Evolutionary conservation across 1,140 invertebrate genomes (phyloP), one percentile per base, ranked within the genome.

Genomic region (Lasioglossum baleicum): DNA sequence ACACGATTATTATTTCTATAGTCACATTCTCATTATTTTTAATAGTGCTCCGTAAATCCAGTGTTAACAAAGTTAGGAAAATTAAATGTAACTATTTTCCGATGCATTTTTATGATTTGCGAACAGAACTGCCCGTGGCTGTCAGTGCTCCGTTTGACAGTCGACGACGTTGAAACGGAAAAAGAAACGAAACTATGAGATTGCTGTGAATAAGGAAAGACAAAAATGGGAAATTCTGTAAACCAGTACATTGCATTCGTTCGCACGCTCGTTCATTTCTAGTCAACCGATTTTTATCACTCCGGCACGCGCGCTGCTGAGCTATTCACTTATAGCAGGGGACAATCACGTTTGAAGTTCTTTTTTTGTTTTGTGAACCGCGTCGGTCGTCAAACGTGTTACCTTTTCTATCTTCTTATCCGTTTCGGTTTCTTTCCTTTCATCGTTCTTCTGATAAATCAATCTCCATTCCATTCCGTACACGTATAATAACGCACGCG

Each of bases 301-400:
- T 85, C 75, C 84, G 83, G 80, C 81, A 87, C 82, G 80, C 75
- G 82, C 80, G 87, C 75, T 87, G 81, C 81, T 84, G 81, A 87
- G 75, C 82, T 75, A 80, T 87, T 81, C 65, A 76, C 63, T 84
- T 86, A 83, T 77, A 61, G 80, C 71, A 82, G 75, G 80, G 85
- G 88, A 88, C 88, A 90, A 90, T 88, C 87, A 89, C 66, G 66
- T 87, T 87, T 67, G 82, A 80, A 7, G n/a, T n/a, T 8, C 20
- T n/a, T 58, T 58, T 20, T n/a, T 58, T 7, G 7, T 8, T 58
- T 58, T 8, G 17, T 70, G 71, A 68, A 81, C 78, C 58, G 58
- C 53, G 61, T 67, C 65, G 65, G 11, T 70, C 65, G 61, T 66
- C 70, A 75, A 85, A 70, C 26, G 66, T 79, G 79, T 61, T 71